A percentile compares a stretch with the other conserved stretches of the same genome.
phyloP scores from a whole-genome alignment of 2,113 vertebrate species.

The Rhea pennata region DNA sequence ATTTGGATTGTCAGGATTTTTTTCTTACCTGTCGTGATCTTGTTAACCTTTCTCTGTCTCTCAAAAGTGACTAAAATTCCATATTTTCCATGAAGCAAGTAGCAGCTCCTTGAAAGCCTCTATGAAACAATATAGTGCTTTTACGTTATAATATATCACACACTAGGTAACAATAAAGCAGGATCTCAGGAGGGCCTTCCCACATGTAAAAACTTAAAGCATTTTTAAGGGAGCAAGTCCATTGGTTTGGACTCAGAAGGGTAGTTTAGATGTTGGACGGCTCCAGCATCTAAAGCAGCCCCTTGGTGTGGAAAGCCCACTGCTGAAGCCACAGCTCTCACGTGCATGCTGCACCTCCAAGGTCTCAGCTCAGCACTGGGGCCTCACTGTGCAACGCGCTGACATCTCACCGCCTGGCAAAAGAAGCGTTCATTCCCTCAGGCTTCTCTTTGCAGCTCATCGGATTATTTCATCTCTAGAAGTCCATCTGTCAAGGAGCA shows the following conservation, averaged over 20 bases:
- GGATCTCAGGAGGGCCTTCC: neutral
- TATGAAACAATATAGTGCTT: neutral
- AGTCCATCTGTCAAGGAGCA: conserved; percentile 13
- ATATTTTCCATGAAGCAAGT: neutral
- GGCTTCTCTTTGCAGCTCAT: neutral
- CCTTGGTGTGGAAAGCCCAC: too few relatives aligned
- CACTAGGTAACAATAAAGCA: neutral
- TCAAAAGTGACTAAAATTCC: neutral
- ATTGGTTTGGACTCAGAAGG: neutral
- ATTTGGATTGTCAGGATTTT: neutral
- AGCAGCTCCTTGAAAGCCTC: neutral
- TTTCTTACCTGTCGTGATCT: neutral
- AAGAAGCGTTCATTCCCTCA: neutral
- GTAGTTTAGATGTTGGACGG: fast-evolving
- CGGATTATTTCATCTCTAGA: neutral
- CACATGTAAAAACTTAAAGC: fast-evolving
- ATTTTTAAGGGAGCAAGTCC: neutral
- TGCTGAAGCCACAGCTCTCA: neutral
- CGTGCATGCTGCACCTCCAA: neutral
- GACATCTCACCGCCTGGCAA: neutral
- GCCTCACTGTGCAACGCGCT: neutral
- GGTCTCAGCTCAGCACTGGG: neutral
- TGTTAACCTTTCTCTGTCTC: neutral
- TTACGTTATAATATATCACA: neutral
- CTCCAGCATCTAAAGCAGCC: neutral